Evolutionary conservation across 1,140 invertebrate genomes (phyloP).

Genomic region (Achatina immaculata): DNA sequence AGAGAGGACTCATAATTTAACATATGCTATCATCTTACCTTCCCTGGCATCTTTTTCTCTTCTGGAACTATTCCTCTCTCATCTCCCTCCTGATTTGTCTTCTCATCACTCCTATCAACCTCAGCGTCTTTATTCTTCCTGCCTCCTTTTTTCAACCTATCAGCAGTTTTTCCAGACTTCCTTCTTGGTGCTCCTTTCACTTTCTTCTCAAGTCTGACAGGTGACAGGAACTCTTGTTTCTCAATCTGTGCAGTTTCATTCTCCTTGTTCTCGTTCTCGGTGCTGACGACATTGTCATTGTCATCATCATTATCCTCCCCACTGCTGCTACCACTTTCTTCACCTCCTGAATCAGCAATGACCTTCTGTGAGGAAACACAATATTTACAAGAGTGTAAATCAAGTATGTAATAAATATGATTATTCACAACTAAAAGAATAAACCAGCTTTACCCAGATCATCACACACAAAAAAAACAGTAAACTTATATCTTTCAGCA

Average conservation of each 20-base stretch:
- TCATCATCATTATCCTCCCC: neutral
- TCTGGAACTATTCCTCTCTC: constrained; percentile 34
- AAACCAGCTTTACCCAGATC: too few species aligned
- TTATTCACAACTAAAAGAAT: too few species aligned
- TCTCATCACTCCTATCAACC: constrained; percentile 22
- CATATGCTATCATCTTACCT: constrained; percentile 18
- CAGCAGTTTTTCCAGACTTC: neutral
- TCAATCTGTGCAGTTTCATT: neutral
- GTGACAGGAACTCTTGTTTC: neutral
- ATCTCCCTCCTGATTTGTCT: constrained; percentile 41
- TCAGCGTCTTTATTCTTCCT: constrained; percentile 15
- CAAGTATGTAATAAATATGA: too few species aligned
- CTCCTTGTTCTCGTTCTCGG: neutral
- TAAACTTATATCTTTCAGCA: too few species aligned
- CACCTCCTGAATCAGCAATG: neutral
- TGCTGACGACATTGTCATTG: neutral
- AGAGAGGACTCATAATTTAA: too few species aligned
- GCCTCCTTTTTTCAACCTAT: constrained; percentile 26
- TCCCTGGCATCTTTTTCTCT: constrained; percentile 25
- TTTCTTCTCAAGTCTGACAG: constrained; percentile 19
- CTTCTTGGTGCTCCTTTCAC: neutral
- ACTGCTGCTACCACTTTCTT: neutral
- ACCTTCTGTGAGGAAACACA: neutral
- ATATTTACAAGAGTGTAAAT: too few species aligned
- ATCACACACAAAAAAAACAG: too few species aligned